phyloP scores from a whole-genome alignment of 2,797 vertebrate species.

The Chelmon rostratus region DNA sequence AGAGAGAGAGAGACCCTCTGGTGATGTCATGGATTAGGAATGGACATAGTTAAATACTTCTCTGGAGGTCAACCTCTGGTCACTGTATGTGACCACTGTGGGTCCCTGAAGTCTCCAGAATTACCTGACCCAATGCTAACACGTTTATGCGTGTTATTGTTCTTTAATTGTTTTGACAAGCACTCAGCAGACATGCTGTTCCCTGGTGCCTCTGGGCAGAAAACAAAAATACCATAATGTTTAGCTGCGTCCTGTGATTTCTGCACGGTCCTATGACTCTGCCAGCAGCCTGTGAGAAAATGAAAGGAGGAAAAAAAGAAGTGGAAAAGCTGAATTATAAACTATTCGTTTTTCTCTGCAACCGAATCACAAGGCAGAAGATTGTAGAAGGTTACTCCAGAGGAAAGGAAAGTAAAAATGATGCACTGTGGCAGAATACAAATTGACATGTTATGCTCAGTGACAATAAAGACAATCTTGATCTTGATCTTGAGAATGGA shows the following conservation, averaged over 20 bases:
- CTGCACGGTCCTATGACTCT: conserved; percentile 45
- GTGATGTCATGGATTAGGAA: conserved; percentile 57
- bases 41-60: conserved; percentile 38
- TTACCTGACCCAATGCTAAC: neutral
- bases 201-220: conserved; percentile 19
- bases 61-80: conserved; percentile 52
- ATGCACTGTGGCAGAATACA: conserved; percentile 5
- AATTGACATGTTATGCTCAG: no score
- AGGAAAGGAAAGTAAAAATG: conserved; percentile 12
- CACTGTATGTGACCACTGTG: conserved; percentile 25
- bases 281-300: conserved; percentile 18
- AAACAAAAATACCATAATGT: conserved; percentile 30
- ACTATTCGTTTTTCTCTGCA: conserved; percentile 44
- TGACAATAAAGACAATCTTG: no score
- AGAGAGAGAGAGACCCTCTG: neutral
- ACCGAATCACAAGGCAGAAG: conserved; percentile 32
- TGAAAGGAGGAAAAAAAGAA: conserved; percentile 1
- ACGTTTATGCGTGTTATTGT: conserved; percentile 30
- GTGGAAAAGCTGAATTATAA: conserved; percentile 37
- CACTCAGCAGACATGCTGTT: neutral
- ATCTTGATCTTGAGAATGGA: no score
- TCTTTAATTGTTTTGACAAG: neutral
- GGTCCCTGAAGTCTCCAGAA: conserved; percentile 16
- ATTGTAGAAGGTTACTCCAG: neutral
- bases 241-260: conserved; percentile 43